Conservation (phyloP, 2,888 invertebrate species). For the Ophraella communa region DNA sequence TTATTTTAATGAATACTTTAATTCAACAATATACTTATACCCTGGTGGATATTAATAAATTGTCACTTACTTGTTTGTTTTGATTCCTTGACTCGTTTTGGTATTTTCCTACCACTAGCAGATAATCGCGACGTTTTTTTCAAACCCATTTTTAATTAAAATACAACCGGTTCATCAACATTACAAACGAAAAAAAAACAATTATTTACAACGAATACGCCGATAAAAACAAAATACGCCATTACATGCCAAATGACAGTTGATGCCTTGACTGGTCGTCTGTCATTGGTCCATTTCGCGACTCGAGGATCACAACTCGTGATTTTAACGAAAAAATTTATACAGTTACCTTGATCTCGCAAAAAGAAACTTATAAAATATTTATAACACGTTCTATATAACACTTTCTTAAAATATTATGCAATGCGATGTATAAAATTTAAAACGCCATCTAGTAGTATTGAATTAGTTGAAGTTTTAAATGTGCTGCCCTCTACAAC, state of each 20-base stretch:
- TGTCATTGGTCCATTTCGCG: not conserved
- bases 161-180: not conserved
- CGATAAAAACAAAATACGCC: conserved; percentile 5
- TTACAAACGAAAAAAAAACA: not conserved
- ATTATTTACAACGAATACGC: not conserved
- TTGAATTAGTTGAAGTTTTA: not conserved
- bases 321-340: not conserved
- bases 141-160: not conserved
- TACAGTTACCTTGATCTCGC: not conserved
- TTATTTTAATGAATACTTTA: no score
- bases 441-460: no score
- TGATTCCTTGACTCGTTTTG: not conserved
- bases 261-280: not conserved
- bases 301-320: not conserved
- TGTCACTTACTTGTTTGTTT: not conserved
- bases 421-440: no score
- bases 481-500: no score
- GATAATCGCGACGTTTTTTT: not conserved
- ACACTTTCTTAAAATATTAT: no score
- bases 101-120: not conserved
- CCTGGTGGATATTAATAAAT: no score
- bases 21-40: no score
- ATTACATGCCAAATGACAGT: conserved; percentile 3
- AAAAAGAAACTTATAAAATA: no score
- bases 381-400: no score